These are phyloP conservation scores for Anolis sagrei DNA, from an alignment of 2,113 vertebrate species.

Conservation along the genomic window DNA sequence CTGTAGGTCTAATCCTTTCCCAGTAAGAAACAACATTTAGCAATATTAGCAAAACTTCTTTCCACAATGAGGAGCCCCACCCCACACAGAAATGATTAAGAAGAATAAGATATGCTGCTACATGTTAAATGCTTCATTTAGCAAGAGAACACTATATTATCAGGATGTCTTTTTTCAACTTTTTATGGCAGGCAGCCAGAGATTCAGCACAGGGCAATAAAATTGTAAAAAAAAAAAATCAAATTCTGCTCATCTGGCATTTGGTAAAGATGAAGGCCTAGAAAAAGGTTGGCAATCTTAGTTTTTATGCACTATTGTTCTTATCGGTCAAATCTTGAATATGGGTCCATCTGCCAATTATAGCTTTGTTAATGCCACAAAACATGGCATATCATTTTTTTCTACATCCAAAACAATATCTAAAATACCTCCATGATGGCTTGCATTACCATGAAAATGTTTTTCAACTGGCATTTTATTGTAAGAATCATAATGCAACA, in stretches of 20 bases:
- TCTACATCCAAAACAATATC: background rate
- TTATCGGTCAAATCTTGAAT: background rate
- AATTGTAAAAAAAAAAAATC: background rate
- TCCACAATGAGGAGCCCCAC: background rate
- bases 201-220: background rate
- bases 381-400: background rate
- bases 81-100: background rate
- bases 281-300: background rate
- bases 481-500: background rate
- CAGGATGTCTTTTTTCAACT: background rate
- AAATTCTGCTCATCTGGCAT: background rate
- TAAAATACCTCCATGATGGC: too few relatives aligned
- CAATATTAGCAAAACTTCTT: background rate
- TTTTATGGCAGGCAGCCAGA: background rate
- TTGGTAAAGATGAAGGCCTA: background rate
- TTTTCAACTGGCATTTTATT: background rate
- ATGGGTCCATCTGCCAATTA: background rate
- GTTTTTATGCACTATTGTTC: background rate
- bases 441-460: background rate
- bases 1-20: slow-evolving; percentile 10
- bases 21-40: slow-evolving; percentile 33
- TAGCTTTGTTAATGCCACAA: background rate
- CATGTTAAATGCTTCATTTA: slow-evolving; percentile 1
- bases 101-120: slow-evolving; percentile 8
- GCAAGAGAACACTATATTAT: background rate